phyloP scores from a whole-genome alignment of 2,888 invertebrate species.

The Tenodera sinensis region DNA sequence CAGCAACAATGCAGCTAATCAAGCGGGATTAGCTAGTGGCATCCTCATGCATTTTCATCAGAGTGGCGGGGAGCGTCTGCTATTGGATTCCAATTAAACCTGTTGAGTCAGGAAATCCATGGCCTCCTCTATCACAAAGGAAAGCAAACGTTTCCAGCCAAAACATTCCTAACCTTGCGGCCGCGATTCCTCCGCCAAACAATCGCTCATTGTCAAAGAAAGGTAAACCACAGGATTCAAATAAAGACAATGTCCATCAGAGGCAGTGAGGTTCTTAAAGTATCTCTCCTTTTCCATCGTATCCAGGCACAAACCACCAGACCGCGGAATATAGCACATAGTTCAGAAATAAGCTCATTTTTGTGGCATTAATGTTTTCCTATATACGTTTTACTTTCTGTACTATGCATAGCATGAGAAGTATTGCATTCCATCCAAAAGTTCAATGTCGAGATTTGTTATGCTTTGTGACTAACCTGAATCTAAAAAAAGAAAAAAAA shows the following conservation, averaged over 20 bases:
- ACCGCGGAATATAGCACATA: too few species aligned
- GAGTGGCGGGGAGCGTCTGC: neutral
- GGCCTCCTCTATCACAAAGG: neutral
- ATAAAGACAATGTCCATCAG: neutral
- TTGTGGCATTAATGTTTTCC: too few species aligned
- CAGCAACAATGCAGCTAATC: neutral
- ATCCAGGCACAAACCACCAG: too few species aligned
- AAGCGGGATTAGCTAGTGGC: neutral
- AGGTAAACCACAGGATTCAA: neutral
- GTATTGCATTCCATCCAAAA: too few species aligned
- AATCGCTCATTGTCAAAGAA: neutral
- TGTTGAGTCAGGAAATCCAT: neutral
- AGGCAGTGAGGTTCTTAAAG: too few species aligned
- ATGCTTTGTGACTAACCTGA: too few species aligned
- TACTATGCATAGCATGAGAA: too few species aligned
- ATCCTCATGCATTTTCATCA: neutral
- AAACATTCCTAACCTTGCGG: neutral
- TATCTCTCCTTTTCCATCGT: too few species aligned
- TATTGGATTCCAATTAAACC: neutral
- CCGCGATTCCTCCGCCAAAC: neutral
- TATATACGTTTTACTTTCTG: too few species aligned
- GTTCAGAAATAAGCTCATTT: too few species aligned
- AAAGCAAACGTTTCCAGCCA: neutral
- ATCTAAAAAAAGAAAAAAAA: too few species aligned
- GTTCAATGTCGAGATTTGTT: too few species aligned